These are phyloP conservation scores for Hyla sarda DNA, from an alignment of 2,113 vertebrate species.

Conservation along the genomic window DNA sequence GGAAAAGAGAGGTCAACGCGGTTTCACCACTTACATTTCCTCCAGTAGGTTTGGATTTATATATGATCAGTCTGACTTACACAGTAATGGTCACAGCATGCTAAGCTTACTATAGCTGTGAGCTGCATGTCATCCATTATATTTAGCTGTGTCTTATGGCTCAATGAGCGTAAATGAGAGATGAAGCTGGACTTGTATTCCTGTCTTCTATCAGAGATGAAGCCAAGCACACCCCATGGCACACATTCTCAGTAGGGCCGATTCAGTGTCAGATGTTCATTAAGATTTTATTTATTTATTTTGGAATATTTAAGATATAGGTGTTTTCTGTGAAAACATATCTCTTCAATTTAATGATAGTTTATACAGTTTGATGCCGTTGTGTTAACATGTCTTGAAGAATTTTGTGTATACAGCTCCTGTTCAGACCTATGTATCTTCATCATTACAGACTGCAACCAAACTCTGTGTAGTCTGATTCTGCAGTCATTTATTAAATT, in stretches of 20 bases:
- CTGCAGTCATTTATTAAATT: too few species aligned
- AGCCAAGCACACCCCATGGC: constrained; percentile 9
- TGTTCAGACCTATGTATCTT: too few species aligned
- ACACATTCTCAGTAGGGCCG: background rate
- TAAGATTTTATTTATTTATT: background rate
- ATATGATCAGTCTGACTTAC: background rate
- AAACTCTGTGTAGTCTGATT: too few species aligned
- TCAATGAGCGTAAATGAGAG: constrained; percentile 14
- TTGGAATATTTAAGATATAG: background rate
- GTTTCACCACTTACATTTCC: too few species aligned
- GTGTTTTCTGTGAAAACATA: background rate
- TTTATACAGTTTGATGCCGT: background rate
- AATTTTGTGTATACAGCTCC: too few species aligned
- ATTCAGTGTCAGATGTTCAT: background rate
- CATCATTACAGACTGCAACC: too few species aligned
- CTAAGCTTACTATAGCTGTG: background rate
- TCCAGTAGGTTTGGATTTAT: background rate
- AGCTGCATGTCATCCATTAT: constrained; percentile 5
- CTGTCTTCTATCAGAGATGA: background rate
- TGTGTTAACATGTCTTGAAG: background rate
- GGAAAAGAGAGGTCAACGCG: too few species aligned
- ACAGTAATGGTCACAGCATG: background rate
- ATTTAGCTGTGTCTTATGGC: constrained; percentile 29
- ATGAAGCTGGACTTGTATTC: background rate
- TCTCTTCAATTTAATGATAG: background rate